Evolutionary conservation across 1,140 invertebrate genomes (phyloP).

Genomic region (Rhagoletis pomonella): DNA sequence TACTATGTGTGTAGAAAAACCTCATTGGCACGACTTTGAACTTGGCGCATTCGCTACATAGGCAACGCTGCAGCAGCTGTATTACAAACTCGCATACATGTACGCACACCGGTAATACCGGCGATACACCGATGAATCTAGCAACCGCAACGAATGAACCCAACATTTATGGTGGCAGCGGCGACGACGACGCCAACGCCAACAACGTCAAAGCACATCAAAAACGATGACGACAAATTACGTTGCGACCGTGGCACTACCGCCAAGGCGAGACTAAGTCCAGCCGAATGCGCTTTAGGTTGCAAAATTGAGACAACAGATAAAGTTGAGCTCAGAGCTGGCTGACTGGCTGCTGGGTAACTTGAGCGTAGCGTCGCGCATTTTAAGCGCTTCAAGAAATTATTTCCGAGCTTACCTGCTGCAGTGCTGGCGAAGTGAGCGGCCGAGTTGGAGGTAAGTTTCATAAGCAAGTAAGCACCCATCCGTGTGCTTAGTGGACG

Average conservation of each 20-base stretch:
- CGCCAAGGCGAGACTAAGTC: neutral
- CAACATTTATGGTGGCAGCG: neutral
- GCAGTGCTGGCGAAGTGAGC: no score
- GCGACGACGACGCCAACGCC: neutral
- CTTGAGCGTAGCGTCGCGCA: neutral
- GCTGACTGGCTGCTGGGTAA: neutral
- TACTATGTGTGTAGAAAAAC: neutral
- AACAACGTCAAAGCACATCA: neutral
- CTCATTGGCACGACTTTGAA: slow-evolving; percentile 49
- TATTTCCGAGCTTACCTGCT: neutral
- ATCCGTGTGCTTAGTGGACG: neutral
- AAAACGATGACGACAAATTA: neutral
- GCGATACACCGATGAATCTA: slow-evolving; percentile 5
- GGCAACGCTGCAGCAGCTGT: neutral
- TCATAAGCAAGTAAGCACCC: no score
- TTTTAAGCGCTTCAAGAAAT: neutral
- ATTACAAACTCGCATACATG: neutral
- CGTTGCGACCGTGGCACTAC: neutral
- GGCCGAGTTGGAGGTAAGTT: neutral
- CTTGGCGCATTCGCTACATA: slow-evolving; percentile 33
- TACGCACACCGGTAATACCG: neutral
- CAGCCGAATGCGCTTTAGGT: neutral
- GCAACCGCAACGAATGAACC: slow-evolving; percentile 40
- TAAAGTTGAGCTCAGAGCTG: neutral
- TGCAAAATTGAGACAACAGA: slow-evolving; percentile 46